Percentiles rank a stretch among this genome's conserved stretches.
Evolutionary conservation across 2,113 vertebrate genomes (phyloP).

Genomic region (Empidonax traillii): DNA sequence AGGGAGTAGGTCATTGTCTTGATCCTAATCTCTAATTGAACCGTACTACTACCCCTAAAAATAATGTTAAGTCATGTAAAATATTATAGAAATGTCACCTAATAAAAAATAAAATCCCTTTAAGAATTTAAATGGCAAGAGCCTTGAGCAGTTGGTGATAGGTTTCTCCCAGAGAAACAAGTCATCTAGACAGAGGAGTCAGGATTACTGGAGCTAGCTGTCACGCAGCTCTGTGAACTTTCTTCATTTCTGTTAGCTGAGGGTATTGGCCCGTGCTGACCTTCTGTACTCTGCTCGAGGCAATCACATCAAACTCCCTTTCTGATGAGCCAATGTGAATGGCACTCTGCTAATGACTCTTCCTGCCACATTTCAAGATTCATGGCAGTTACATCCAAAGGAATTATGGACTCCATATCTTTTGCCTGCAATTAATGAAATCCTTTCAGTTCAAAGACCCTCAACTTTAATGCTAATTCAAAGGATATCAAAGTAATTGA

Average conservation of each 20-base stretch:
- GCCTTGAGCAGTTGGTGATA: slow-evolving; percentile 15
- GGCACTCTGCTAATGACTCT: slow-evolving; percentile 63
- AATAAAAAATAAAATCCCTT: slow-evolving; percentile 47
- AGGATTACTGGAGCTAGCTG: slow-evolving; percentile 53
- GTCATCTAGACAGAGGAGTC: slow-evolving; percentile 36
- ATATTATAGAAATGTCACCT: slow-evolving; percentile 30
- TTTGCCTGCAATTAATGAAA: slow-evolving; percentile 52
- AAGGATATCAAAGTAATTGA: slow-evolving; percentile 55
- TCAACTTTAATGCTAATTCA: slow-evolving; percentile 36
- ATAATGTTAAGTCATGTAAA: slow-evolving; percentile 43
- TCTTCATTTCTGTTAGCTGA: slow-evolving; percentile 34
- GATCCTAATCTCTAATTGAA: slow-evolving; percentile 14
- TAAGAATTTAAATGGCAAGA: slow-evolving; percentile 52
- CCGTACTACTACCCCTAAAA: slow-evolving; percentile 9
- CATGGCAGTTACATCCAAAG: slow-evolving; percentile 43
- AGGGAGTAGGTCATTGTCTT: not conserved
- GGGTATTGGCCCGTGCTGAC: slow-evolving; percentile 17
- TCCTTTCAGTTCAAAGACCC: slow-evolving; percentile 41
- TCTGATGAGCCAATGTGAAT: slow-evolving; percentile 19
- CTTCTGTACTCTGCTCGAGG: slow-evolving; percentile 51
- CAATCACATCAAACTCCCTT: slow-evolving; percentile 60
- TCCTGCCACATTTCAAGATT: slow-evolving; percentile 54
- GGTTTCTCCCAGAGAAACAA: slow-evolving; percentile 39
- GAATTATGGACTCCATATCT: slow-evolving; percentile 43
- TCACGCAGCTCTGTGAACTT: slow-evolving; percentile 26